These are phyloP conservation scores for Baccha elongata DNA, from an alignment of 2,888 invertebrate genomes.

Conservation along the genomic window DNA sequence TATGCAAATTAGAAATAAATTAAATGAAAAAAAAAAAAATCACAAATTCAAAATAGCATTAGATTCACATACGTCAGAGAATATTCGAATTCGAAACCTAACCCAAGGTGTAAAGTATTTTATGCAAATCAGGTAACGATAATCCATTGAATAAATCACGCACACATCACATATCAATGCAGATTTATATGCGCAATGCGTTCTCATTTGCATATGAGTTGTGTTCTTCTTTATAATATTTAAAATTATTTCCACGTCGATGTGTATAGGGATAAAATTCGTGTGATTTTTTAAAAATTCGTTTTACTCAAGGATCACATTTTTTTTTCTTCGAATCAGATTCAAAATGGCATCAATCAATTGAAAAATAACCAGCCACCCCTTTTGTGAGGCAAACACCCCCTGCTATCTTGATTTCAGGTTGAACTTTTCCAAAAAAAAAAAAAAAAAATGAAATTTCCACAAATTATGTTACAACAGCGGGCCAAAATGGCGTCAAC, in stretches of 20 bases:
- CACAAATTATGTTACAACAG: conserved; percentile 50
- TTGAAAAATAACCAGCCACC: conserved; percentile 28
- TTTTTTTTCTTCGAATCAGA: background rate
- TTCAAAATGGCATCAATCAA: conserved; percentile 67
- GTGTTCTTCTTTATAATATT: conserved; percentile 39
- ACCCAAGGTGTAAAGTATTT: conserved; percentile 66
- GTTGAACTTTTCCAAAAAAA: conserved; percentile 34
- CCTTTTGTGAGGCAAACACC: conserved; percentile 7
- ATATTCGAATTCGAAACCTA: conserved; percentile 23
- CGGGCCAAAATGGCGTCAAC: conserved; percentile 70
- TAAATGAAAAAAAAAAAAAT: conserved; percentile 35
- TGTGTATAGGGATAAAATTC: background rate
- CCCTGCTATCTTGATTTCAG: background rate
- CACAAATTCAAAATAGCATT: conserved; percentile 33
- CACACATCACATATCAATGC: conserved; percentile 70
- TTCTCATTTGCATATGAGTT: conserved; percentile 65
- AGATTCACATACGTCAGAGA: background rate
- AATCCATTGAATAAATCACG: conserved; percentile 71
- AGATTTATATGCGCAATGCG: conserved; percentile 51
- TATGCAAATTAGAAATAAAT: conserved; percentile 58
- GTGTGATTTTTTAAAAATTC: conserved; percentile 41
- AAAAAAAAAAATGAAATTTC: conserved; percentile 34
- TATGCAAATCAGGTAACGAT: conserved; percentile 67
- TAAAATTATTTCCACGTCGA: conserved; percentile 20
- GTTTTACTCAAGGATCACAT: background rate